Percentiles rank a stretch among this genome's conserved stretches.
phyloP scores from a whole-genome alignment of 1,140 invertebrate genomes.

The Macrotrachela quadricornifera region DNA sequence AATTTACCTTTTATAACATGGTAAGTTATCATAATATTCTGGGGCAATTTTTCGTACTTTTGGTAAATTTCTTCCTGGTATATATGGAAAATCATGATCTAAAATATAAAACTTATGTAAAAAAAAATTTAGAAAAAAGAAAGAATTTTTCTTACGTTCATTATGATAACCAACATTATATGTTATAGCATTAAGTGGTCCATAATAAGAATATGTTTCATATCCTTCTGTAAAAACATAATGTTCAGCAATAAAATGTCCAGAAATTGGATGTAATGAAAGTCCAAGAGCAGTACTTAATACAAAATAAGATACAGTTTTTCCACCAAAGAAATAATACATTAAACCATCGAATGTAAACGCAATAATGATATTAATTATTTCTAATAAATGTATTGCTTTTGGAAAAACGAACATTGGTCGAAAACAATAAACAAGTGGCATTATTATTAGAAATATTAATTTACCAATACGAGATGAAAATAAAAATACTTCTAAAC shows the following conservation, averaged over 20 bases:
- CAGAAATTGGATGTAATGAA: slow-evolving; percentile 89
- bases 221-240: slow-evolving; percentile 93
- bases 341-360: slow-evolving; percentile 57
- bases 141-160: slow-evolving; percentile 16
- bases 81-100: slow-evolving; percentile 30
- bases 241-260: slow-evolving; percentile 95
- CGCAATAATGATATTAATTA: slow-evolving; percentile 63
- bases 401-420: slow-evolving; percentile 78
- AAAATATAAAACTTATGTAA: no score
- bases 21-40: slow-evolving; percentile 73
- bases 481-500: slow-evolving; percentile 75
- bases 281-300: slow-evolving; percentile 70
- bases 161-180: slow-evolving; percentile 74
- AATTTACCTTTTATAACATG: slow-evolving; percentile 42
- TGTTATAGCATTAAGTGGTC: slow-evolving; percentile 80
- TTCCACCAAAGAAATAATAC: slow-evolving; percentile 54
- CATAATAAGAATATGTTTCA: slow-evolving; percentile 97
- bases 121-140: no score
- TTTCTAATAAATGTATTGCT: slow-evolving; percentile 50
- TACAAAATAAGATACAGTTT: slow-evolving; percentile 56
- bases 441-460: slow-evolving; percentile 77
- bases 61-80: slow-evolving; percentile 5
- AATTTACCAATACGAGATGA: slow-evolving; percentile 75
- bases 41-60: slow-evolving; percentile 54
- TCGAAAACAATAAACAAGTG: slow-evolving; percentile 79